Percentiles rank a stretch among this genome's conserved stretches.
phyloP scores from a whole-genome alignment of 2,113 vertebrate genomes.

The Malurus cyaneus region DNA sequence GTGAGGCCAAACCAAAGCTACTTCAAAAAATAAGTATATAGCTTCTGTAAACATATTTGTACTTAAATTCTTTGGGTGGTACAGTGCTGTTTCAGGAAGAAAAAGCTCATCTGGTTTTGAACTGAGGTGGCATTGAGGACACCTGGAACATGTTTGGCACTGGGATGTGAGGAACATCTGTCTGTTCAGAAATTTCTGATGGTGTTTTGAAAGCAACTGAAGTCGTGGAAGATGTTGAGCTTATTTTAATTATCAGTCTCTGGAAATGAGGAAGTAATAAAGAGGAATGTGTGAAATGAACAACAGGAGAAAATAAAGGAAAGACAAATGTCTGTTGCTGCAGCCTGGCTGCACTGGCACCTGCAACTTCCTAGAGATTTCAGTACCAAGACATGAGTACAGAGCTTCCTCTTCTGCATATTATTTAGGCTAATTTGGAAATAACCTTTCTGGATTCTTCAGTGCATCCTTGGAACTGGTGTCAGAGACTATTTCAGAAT shows the following conservation, averaged over 20 bases:
- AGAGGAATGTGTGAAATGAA: neutral
- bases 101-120: neutral
- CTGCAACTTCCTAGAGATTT: neutral
- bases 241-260: neutral
- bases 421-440: neutral
- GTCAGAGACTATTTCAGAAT: neutral
- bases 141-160: neutral
- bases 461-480: neutral
- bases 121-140: neutral
- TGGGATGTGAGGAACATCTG: neutral
- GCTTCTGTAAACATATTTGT: neutral
- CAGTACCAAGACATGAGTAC: neutral
- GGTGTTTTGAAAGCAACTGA: neutral
- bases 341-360: neutral
- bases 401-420: neutral
- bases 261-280: neutral
- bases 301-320: neutral
- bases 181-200: neutral
- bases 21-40: neutral
- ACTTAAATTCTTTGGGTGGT: neutral
- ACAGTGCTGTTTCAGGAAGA: neutral
- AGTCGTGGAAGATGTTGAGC: neutral
- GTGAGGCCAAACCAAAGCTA: neutral
- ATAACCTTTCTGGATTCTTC: neutral
- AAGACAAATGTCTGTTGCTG: neutral